A percentile compares a stretch with the other conserved stretches of the same genome.
phyloP scores from a whole-genome alignment of 35 echinoderm and acorn worm species.

The Holothuria glaberrima region DNA sequence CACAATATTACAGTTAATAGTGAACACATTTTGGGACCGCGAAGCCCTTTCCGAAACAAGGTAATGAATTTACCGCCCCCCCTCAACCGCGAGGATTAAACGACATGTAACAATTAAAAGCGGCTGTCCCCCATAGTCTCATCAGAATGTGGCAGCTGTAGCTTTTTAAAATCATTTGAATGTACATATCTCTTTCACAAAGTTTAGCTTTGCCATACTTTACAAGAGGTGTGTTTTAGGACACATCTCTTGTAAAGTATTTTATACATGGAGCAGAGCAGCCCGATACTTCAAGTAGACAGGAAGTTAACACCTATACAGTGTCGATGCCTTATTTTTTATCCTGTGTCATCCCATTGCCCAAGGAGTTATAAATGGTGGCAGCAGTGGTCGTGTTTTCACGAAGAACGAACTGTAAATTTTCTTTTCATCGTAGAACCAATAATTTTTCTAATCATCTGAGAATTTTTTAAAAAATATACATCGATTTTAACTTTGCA shows the following conservation, averaged over 20 bases:
- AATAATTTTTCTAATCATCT: neutral
- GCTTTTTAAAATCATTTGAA: too few relatives aligned
- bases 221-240: neutral
- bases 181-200: neutral
- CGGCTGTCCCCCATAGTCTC: too few relatives aligned
- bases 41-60: too few relatives aligned
- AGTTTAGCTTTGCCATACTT: neutral
- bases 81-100: too few relatives aligned
- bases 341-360: too few relatives aligned
- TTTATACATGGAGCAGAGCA: neutral
- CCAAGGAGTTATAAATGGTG: neutral
- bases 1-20: too few relatives aligned
- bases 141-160: too few relatives aligned
- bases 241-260: too few relatives aligned
- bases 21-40: too few relatives aligned
- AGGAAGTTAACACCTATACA: neutral
- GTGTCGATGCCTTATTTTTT: neutral
- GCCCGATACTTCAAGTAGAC: neutral
- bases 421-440: neutral
- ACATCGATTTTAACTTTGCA: neutral
- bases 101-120: too few relatives aligned
- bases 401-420: neutral
- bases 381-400: neutral
- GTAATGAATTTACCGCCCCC: too few relatives aligned
- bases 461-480: neutral